Percentiles rank a stretch among this genome's conserved stretches.
Conservation (phyloP, 2,113 vertebrate genomes). For the Falco punctatus region DNA sequence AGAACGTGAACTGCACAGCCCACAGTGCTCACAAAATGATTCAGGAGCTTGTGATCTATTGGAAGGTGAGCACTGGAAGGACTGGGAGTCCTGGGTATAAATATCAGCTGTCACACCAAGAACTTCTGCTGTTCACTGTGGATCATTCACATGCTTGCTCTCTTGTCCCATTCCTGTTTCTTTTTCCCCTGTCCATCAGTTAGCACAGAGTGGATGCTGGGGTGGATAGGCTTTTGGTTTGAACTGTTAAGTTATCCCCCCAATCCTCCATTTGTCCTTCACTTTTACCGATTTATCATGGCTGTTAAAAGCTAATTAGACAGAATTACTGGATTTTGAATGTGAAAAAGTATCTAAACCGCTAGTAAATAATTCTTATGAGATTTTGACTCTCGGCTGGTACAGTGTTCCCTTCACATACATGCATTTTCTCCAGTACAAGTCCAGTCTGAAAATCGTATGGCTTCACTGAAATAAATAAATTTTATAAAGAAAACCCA, state of each 20-base stretch:
- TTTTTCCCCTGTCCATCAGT: background rate
- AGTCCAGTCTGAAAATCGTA: background rate
- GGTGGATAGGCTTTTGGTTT: background rate
- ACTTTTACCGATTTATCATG: background rate
- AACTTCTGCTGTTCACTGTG: background rate
- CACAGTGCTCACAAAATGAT: background rate
- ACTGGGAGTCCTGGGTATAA: background rate
- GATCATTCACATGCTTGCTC: background rate
- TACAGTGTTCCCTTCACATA: background rate
- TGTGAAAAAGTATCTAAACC: background rate
- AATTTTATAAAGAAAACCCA: background rate
- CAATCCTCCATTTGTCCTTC: background rate
- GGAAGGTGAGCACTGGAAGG: background rate
- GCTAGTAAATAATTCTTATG: background rate
- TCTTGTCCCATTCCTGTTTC: background rate
- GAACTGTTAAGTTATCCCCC: background rate
- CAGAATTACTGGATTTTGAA: background rate
- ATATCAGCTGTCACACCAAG: background rate
- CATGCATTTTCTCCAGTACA: background rate
- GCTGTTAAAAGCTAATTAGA: background rate
- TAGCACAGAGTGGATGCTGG: background rate
- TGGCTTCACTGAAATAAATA: background rate
- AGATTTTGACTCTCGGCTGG: background rate
- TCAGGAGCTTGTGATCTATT: background rate
- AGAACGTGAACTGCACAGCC: background rate